A percentile compares a stretch with the other conserved stretches of the same genome.
Evolutionary conservation across 2,797 vertebrate species (phyloP).

Genomic region (Platalea minor): DNA sequence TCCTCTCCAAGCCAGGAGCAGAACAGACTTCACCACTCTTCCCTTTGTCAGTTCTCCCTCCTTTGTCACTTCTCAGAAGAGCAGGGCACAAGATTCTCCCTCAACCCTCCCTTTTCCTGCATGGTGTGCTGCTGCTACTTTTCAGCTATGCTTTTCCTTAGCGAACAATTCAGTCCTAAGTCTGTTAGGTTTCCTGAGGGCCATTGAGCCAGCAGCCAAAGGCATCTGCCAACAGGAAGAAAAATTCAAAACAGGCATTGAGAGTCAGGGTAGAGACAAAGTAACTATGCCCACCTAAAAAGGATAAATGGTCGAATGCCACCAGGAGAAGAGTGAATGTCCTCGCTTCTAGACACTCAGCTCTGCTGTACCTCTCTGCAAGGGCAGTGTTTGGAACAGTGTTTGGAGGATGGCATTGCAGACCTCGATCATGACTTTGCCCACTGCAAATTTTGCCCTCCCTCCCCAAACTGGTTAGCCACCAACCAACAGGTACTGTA

Average conservation of each 20-base stretch:
- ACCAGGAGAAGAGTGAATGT: not conserved
- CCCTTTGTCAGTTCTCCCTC: not conserved
- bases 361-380: not conserved
- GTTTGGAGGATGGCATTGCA: not conserved
- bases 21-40: not conserved
- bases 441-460: not conserved
- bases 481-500: not conserved
- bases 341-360: not conserved
- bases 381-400: not conserved
- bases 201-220: not conserved
- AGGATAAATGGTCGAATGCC: not conserved
- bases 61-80: not conserved
- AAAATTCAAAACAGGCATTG: not conserved
- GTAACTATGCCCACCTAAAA: not conserved
- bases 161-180: not conserved
- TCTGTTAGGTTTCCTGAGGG: not conserved
- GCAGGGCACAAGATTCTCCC: not conserved
- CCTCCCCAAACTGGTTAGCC: not conserved
- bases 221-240: not conserved
- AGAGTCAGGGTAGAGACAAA: not conserved
- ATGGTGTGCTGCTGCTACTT: not conserved
- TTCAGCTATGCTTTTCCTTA: not conserved
- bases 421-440: not conserved
- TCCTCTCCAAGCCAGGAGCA: not conserved
- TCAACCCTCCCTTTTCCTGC: not conserved